Evolutionary conservation across 2,888 invertebrate genomes (phyloP), one percentile per base, ranked within the genome.

Genomic region (Heliconius erato): DNA sequence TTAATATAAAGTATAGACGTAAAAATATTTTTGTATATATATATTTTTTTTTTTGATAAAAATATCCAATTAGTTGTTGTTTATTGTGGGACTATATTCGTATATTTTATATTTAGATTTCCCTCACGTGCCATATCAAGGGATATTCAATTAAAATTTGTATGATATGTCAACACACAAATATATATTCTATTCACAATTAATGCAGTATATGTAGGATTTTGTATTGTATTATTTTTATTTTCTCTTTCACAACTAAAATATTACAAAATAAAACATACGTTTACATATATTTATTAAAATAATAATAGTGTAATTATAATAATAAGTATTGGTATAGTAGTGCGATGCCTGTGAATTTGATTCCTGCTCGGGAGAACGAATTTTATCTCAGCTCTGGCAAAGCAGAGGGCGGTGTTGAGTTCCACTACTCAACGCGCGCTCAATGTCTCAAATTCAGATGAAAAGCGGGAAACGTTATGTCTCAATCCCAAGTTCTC

Each of bases 61-160:
- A 44, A 28, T 44, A 44, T 72, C 44, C 72, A 72, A 72, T 72
- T 72, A 44, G 26, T 44, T 44, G 44, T 72, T 44, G 26, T 49
- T 72, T 44, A 26, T 26, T 26, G 26, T 44, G 44, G 72, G 26
- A 72, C 44, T 26, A 23, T 35, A 35, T 68, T 68, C 69, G 40
- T 40, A 23, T 40, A 23, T 68, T 68, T 35, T 11, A 69, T 12
- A n/a, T 69, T n/a, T 69, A n/a, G 69, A 69, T 69, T 40, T 40
- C 35, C 69, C 14, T 23, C 26, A 26, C 4, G 65, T 26, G 14
- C 2, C 14, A 6, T n/a, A 23, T 19, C 68, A 68, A 35, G 35
- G 32, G n/a, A n/a, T 11, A 68, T 68, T 16, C 68, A 32, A 68
- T 68, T 68, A 68, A 68, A 19, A 68, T 9, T 32, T 68, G 32